Evolutionary conservation across 2,113 vertebrate genomes (phyloP), one percentile per base, ranked within the genome.

Genomic region (Prionailurus viverrinus): DNA sequence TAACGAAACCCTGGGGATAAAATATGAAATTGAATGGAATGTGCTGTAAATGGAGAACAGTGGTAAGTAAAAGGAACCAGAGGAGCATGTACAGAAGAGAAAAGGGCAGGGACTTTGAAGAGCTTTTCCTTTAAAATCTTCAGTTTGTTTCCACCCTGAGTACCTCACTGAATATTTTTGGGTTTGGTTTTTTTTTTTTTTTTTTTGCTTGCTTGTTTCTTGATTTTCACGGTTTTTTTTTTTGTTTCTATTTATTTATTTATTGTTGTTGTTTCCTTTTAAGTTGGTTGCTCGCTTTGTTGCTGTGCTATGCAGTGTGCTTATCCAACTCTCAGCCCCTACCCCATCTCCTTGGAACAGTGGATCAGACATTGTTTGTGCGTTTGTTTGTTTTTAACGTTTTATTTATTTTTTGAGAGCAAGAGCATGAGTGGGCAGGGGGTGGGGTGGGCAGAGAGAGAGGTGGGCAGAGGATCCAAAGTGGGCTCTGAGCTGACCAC

Each of bases 121-220:
- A 94, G 15, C 9, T 19, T 95, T 87, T 63, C 69, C 7, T 93
- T 71, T 87, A 85, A 90, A 82, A 82, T 65, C 68, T 53, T 79
- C 27, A 71, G 15, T 80, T 94, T 69, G 39, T 93, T 96, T 88
- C 73, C 73, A 41, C 4, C 27, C 58, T 36, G 45, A 80, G 68
- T 33, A 33, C 33, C 12, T 85, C 68, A 88, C 21, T 41, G 33
- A 84, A 45, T 92, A 23, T 23, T 82, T 94, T 55, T 53, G 3
- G 12, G 48, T 58, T 53, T 53, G 4, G 19, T 2, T 53, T 53
- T 53, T 53, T 14, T 53, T 53, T 53, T 55, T 55, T 55, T 16
- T 58, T 58, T 89, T 69, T 92, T 45, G 16, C 69, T 96, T 76
- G 31, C 25, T 71, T 55, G 1, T 73, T 86, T 61, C n/a, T 55